Evolutionary conservation across 92 coral and sea anemone genomes (phyloP).

Genomic region (Umimayanthus kanabou): DNA sequence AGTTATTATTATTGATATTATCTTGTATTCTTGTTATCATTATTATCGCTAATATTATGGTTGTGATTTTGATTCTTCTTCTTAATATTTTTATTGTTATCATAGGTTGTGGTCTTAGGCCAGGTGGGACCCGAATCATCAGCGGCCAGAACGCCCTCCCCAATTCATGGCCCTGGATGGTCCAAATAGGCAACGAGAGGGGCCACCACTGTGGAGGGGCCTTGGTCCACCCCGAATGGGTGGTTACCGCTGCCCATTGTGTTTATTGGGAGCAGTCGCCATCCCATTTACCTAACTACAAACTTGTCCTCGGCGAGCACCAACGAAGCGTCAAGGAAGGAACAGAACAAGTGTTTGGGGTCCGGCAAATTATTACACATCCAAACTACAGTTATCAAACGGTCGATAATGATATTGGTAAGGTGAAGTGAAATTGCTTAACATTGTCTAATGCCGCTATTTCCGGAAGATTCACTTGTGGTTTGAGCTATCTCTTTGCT

Average conservation of each 20-base stretch:
- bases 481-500: background rate
- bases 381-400: slow-evolving; percentile 52
- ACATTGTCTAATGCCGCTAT: background rate
- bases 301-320: slow-evolving; percentile 70
- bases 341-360: slow-evolving; percentile 58
- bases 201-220: slow-evolving; percentile 81
- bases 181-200: slow-evolving; percentile 59
- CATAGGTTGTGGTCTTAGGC: slow-evolving; percentile 50
- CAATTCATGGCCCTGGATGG: slow-evolving; percentile 88
- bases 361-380: slow-evolving; percentile 57
- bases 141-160: slow-evolving; percentile 70
- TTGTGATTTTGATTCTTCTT: no score
- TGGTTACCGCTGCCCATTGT: slow-evolving; percentile 83
- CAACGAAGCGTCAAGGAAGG: slow-evolving; percentile 61
- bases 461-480: background rate
- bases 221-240: slow-evolving; percentile 73
- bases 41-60: no score
- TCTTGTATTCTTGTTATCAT: no score
- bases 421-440: background rate
- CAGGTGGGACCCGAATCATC: slow-evolving; percentile 62
- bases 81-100: background rate
- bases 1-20: no score
- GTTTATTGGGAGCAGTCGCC: slow-evolving; percentile 61
- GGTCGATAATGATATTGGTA: slow-evolving; percentile 76
- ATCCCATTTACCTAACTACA: slow-evolving; percentile 43